phyloP scores from a whole-genome alignment of 2,888 invertebrate genomes.

The Ophion costatus region DNA sequence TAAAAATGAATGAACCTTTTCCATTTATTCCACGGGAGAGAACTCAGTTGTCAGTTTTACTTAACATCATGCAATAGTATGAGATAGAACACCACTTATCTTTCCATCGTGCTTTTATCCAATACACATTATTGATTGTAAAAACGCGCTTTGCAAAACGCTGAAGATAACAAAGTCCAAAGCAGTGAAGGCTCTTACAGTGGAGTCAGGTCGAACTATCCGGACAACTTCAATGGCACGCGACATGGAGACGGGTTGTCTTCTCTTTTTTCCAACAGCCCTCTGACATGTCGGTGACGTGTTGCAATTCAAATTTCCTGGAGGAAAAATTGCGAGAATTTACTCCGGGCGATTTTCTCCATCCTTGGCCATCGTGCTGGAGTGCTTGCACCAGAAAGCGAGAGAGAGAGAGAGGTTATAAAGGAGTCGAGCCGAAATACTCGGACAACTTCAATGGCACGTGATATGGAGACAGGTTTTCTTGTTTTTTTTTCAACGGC shows the following conservation, averaged over 20 bases:
- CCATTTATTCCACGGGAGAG: neutral
- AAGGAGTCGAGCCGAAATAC: too few species aligned
- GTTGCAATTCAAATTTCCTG: neutral
- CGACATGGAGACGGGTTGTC: neutral
- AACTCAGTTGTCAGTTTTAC: neutral
- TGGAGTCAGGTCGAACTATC: neutral
- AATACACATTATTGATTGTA: neutral
- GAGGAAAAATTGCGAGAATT: neutral
- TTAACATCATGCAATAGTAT: neutral
- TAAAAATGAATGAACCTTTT: neutral
- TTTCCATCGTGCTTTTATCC: neutral
- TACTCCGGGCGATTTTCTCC: neutral
- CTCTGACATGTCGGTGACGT: neutral
- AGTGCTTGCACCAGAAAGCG: constrained; percentile 26
- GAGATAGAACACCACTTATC: neutral
- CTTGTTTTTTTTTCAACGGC: too few species aligned
- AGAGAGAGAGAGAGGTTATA: neutral
- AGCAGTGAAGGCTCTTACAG: neutral
- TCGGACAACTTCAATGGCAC: too few species aligned
- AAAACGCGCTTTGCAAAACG: neutral
- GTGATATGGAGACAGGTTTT: too few species aligned
- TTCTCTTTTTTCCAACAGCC: neutral
- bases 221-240: neutral
- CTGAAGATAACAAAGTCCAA: neutral
- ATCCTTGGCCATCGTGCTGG: constrained; percentile 15